Evolutionary conservation across 2,113 vertebrate species (phyloP), one percentile per base, ranked within the genome.

Genomic region (Leucosticte australis): DNA sequence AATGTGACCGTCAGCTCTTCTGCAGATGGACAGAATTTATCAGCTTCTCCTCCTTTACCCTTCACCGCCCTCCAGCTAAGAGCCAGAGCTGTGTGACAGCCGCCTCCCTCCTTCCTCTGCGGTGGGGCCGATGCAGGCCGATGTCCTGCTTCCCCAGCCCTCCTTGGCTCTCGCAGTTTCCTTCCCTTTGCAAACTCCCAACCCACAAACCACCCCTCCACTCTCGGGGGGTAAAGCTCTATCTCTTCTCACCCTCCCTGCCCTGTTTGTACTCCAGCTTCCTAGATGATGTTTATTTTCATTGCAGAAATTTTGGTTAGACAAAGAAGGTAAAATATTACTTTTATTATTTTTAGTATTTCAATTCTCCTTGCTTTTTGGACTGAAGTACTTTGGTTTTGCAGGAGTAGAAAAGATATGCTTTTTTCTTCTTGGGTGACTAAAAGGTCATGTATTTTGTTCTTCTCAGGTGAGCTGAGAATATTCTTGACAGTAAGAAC

Each of bases 121-220:
- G 0, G 33, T 7, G 47, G 37, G 56, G 21, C 22, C 0, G 0
- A 53, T 9, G 22, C 39, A 9, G 30, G 21, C 6, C n/a, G n/a
- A n/a, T n/a, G 18, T 55, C 23, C 39, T 1, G 0, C 28, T 89
- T 50, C 59, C 80, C 64, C 50, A 37, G 31, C 41, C n/a, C 22
- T 69, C 11, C 1, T 35, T 5, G 4, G 6, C n/a, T 57, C 37
- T 14, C 33, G 23, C 30, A 3, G 2, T 39, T 37, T 63, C 33
- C 53, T 77, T n/a, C 18, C 50, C 28, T 65, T 62, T 4, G 3
- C 46, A 84, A 75, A 4, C 2, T 12, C 22, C 13, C 62, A 64
- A 15, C 13, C 41, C 31, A 41, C 24, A 65, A 64, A 6, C 19
- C 22, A 46, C 15, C 33, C 19, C 24, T 63, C 27, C 46, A 13